Evolutionary conservation across 2,888 invertebrate genomes (phyloP), one percentile per base, ranked within the genome.

Genomic region (Formica aserva): DNA sequence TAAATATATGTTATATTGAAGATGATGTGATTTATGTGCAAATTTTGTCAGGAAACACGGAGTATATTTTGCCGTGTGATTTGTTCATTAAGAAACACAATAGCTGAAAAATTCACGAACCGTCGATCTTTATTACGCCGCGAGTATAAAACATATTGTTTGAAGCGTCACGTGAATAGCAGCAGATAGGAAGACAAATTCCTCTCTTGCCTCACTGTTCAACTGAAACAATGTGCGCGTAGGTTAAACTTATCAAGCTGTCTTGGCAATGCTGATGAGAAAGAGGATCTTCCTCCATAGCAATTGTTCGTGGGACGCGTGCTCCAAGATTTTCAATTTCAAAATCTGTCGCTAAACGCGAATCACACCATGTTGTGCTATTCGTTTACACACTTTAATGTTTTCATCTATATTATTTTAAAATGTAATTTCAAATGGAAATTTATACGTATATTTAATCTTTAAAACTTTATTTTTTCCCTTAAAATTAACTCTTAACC

Each of bases 181-280:
- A 77, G 65, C 85, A 63, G 35, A 80, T 77, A 82, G 85, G 84
- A 86, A 77, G 26, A 69, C 78, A 62, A 78, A 52, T 45, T 69
- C 26, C 32, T 67, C 66, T 76, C 78, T 90, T 88, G 83, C 85
- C 26, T 82, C 84, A 75, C 77, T 69, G 35, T 48, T 55, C 72
- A n/a, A 15, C 62, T 76, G 55, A 85, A 87, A 89, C 89, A 89
- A 89, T 89, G 84, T 72, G 29, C 72, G 86, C 48, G 89, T 89
- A 87, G 89, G 89, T 66, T 75, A 78, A 62, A 71, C 82, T 88
- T 86, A 88, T 88, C 88, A 88, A 77, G 81, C 29, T 82, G 78
- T 60, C 82, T 77, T 80, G 78, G 89, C 75, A 77, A 38, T 67
- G 55, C 69, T 85, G 83, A 41, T 85, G 83, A 41, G 80, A 22